These are phyloP conservation scores for Anabas testudineus DNA, from an alignment of 2,797 vertebrate species.

Conservation along the genomic window DNA sequence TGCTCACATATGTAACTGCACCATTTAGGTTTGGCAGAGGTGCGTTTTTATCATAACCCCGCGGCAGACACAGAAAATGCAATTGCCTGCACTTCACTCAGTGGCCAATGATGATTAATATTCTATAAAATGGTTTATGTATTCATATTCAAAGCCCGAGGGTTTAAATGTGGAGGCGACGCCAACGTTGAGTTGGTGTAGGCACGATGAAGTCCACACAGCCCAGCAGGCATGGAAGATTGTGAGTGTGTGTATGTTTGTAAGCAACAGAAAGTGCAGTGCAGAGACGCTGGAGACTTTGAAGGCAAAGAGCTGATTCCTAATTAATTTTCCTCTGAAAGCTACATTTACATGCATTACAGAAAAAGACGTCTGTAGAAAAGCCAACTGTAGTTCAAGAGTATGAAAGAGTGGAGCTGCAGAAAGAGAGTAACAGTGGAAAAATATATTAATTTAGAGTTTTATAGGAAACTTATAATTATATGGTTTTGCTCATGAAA, in stretches of 20 bases:
- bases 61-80: slow-evolving; percentile 56
- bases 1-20: slow-evolving; percentile 29
- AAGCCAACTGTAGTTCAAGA: slow-evolving; percentile 47
- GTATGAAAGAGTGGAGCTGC: slow-evolving; percentile 35
- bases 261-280: slow-evolving; percentile 58
- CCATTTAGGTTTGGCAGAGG: slow-evolving; percentile 56
- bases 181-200: slow-evolving; percentile 57
- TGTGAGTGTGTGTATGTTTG: slow-evolving; percentile 42
- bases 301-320: slow-evolving; percentile 72
- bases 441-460: slow-evolving; percentile 21
- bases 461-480: slow-evolving; percentile 27
- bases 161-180: slow-evolving; percentile 56
- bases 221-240: slow-evolving; percentile 58
- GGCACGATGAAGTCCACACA: slow-evolving; percentile 62
- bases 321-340: slow-evolving; percentile 77
- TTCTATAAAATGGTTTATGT: slow-evolving; percentile 73
- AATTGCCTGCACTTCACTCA: slow-evolving; percentile 61
- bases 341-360: slow-evolving; percentile 64
- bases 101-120: slow-evolving; percentile 71
- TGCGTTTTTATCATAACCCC: slow-evolving; percentile 51
- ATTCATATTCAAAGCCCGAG: slow-evolving; percentile 62
- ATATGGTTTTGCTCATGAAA: slow-evolving; percentile 15
- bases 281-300: slow-evolving; percentile 62
- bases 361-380: slow-evolving; percentile 45
- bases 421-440: slow-evolving; percentile 20